Base-by-base conservation (phyloP, 2,797 vertebrate genomes). In the Sebastes taczanowskii region DNA sequence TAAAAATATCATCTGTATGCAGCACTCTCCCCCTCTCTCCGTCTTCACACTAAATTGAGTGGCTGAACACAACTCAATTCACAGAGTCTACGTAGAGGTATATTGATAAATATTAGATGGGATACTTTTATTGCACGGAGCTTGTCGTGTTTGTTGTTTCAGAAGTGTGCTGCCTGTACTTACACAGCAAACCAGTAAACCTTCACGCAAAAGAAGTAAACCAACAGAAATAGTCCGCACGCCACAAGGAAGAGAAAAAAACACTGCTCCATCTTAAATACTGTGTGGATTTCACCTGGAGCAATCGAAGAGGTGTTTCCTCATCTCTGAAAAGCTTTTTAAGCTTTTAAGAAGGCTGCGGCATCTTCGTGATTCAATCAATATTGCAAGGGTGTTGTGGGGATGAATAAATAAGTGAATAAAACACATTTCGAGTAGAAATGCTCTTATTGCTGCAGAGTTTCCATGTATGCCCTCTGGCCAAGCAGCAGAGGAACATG, bases 41-140 rank as follows among this genome's bases (percentile, higher is more conserved):
- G 46, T 82, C 83, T 87, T 90, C 87, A 89, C 89, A 90, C 86
- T 93, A 91, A 90, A 93, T 89, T 84, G 91, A 92, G 79, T 88
- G 82, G 69, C 72, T 83, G 86, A 89, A 91, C 87, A 62, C 78
- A 85, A 80, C 83, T 88, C 74, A 73, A 68, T 88, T 88, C 84
- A 75, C 82, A 25, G 58, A 82, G 83, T 83, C 81, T 3, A 85
- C 80, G 78, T 85, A 63, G 82, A 87, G 86, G 79, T 83, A 78
- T 86, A 66, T 46, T 74, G 83, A 95, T 95, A 94, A 95, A 96
- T 95, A 96, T 95, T 95, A 88, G 85, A 95, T 96, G 93, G 87
- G 81, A 85, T 88, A 87, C 93, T 93, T 94, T 94, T 93, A 94
- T 94, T 95, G 89, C 92, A 78, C 35, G 22, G 72, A 83, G 91